phyloP scores from a whole-genome alignment of 2,888 invertebrate species.

The Folsomia manolachei region DNA sequence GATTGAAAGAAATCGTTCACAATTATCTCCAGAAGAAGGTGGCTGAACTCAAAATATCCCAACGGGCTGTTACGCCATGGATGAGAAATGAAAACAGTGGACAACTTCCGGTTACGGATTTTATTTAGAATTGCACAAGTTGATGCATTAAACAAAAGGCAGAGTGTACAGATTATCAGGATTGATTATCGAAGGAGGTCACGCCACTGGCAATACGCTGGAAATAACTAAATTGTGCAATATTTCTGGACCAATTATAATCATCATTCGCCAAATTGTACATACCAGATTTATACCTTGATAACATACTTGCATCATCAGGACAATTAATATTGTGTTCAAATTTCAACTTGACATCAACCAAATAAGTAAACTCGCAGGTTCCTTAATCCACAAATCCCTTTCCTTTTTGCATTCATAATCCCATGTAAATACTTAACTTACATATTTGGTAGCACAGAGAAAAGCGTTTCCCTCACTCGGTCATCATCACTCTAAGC shows the following conservation, averaged over 20 bases:
- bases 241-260: too few species aligned
- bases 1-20: too few species aligned
- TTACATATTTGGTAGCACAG: neutral
- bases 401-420: neutral
- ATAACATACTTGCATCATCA: neutral
- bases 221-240: too few species aligned
- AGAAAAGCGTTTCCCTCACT: neutral
- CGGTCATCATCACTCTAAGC: neutral
- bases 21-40: neutral
- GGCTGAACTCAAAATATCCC: neutral
- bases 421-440: neutral
- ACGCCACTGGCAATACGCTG: too few species aligned
- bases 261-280: too few species aligned
- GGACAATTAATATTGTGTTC: neutral
- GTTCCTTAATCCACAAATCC: neutral
- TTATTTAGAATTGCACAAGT: too few species aligned
- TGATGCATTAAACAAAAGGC: too few species aligned
- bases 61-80: too few species aligned
- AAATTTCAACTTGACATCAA: neutral
- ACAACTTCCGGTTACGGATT: too few species aligned
- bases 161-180: too few species aligned
- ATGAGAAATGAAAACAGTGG: too few species aligned
- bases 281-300: too few species aligned
- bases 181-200: neutral
- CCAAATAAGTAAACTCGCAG: neutral